These are phyloP conservation scores for Copidosoma aretas DNA, from an alignment of 2,888 invertebrate species.

Conservation along the genomic window DNA sequence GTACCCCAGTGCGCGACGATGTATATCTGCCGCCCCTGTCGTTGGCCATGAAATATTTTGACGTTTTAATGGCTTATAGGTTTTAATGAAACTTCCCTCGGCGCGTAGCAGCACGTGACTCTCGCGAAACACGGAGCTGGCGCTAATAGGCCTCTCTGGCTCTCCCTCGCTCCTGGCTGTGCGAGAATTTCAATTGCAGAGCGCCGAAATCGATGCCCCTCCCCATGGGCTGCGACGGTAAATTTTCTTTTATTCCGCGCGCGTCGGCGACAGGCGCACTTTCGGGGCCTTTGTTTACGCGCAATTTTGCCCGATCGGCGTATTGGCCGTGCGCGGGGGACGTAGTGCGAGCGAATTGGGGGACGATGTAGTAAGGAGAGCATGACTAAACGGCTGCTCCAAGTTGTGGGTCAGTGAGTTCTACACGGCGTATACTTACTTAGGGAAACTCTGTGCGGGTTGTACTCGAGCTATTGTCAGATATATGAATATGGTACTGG, in stretches of 20 bases:
- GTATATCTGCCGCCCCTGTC: constrained; percentile 49
- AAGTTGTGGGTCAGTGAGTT: no score
- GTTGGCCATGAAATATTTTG: constrained; percentile 55
- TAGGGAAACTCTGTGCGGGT: no score
- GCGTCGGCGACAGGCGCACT: background rate
- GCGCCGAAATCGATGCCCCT: background rate
- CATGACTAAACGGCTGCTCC: background rate
- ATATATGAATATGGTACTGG: no score
- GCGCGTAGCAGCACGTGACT: constrained; percentile 35
- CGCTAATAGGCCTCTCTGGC: constrained; percentile 34
- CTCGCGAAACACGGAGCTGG: constrained; percentile 37
- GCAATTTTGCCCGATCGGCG: background rate
- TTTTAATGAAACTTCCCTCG: constrained; percentile 51
- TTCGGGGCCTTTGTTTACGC: background rate
- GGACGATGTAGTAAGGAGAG: background rate
- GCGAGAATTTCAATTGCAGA: constrained; percentile 31
- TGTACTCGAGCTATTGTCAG: no score
- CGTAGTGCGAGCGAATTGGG: background rate
- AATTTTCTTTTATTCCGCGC: constrained; percentile 17
- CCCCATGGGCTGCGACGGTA: background rate
- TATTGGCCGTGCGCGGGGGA: background rate
- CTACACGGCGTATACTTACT: no score
- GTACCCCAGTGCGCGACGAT: background rate
- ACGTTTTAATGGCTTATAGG: constrained; percentile 56
- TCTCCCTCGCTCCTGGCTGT: background rate